Conservation (phyloP, 2,888 invertebrate species). For the Pseudococcus longispinus region DNA sequence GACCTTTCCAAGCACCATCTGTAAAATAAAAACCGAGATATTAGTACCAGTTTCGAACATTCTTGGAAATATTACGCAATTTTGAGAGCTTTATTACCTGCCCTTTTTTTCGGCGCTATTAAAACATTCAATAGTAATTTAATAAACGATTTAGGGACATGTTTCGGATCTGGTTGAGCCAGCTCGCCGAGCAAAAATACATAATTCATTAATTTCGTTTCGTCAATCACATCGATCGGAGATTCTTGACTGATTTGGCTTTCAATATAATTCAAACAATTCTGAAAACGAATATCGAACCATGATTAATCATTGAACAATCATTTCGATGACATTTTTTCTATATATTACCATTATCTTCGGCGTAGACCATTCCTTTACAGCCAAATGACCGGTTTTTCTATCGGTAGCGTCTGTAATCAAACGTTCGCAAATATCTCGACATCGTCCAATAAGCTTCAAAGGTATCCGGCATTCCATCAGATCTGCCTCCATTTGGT, state of each 20-base stretch:
- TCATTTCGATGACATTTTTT: background rate
- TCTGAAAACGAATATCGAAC: background rate
- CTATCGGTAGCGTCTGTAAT: background rate
- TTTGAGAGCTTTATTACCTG: background rate
- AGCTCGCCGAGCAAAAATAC: slow-evolving; percentile 47
- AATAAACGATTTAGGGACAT: slow-evolving; percentile 26
- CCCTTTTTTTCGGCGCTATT: slow-evolving; percentile 36
- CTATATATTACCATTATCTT: slow-evolving; percentile 45
- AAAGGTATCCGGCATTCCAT: slow-evolving; percentile 23
- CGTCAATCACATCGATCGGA: slow-evolving; percentile 11
- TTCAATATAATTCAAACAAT: slow-evolving; percentile 29
- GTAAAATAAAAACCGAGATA: background rate
- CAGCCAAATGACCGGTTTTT: background rate
- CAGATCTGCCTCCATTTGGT: slow-evolving; percentile 11
- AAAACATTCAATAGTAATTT: slow-evolving; percentile 47
- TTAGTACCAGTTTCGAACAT: background rate
- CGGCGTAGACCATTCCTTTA: slow-evolving; percentile 43
- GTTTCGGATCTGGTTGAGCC: slow-evolving; percentile 39
- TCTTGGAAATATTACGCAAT: background rate
- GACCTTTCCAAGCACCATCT: slow-evolving; percentile 44
- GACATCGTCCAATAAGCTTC: slow-evolving; percentile 40
- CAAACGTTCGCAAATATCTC: slow-evolving; percentile 52
- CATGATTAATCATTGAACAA: background rate
- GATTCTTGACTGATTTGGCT: slow-evolving; percentile 35
- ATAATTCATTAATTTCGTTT: slow-evolving; percentile 46